phyloP scores from a whole-genome alignment of 2,113 vertebrate genomes.

The Leptocoma aspasia region DNA sequence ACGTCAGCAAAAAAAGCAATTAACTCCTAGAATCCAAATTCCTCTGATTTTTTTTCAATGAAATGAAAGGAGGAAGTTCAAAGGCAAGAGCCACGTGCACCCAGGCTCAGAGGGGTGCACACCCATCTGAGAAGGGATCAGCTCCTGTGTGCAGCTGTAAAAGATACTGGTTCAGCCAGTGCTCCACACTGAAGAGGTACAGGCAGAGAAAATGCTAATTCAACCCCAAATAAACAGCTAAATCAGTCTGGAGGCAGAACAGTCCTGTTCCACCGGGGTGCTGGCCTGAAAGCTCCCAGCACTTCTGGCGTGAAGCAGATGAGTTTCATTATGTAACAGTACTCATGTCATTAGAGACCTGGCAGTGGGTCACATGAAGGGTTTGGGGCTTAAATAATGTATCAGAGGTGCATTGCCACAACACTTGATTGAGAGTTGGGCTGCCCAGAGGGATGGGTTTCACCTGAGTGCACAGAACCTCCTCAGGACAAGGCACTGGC shows the following conservation, averaged over 20 bases:
- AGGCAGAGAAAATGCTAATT: neutral
- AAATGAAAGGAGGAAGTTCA: slow-evolving; percentile 24
- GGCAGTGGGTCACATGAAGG: neutral
- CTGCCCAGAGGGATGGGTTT: neutral
- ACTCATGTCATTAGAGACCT: slow-evolving; percentile 44
- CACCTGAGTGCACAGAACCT: neutral
- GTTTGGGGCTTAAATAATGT: slow-evolving; percentile 15
- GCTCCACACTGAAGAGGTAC: neutral
- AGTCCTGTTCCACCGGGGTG: neutral
- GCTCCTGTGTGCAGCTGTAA: neutral
- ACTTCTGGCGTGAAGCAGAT: neutral
- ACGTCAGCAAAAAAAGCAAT: neutral
- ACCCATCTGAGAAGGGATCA: neutral
- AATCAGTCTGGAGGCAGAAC: neutral
- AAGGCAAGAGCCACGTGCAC: neutral
- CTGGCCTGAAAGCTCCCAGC: neutral
- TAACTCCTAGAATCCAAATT: neutral
- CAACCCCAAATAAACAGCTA: neutral
- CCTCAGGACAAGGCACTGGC: neutral
- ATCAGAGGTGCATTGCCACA: neutral
- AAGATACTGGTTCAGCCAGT: neutral
- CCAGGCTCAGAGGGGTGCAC: neutral
- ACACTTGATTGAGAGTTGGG: neutral
- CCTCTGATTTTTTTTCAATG: slow-evolving; percentile 1
- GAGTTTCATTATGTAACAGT: slow-evolving; percentile 35